Base-by-base conservation (phyloP, 2,113 vertebrate genomes). In the Notarius lentiginosus region DNA sequence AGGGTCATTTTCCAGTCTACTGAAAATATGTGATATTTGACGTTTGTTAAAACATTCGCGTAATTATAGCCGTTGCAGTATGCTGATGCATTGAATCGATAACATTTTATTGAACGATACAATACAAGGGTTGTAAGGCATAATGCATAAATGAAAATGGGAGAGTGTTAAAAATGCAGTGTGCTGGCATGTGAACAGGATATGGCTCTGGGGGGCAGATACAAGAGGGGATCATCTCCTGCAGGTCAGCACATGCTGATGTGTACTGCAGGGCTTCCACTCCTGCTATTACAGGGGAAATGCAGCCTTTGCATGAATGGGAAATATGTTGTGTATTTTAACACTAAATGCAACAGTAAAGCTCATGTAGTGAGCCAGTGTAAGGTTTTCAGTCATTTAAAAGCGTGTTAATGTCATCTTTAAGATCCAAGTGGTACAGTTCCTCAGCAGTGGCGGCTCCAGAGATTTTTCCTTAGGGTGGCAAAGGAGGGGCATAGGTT, bases 31-130 rank as follows among this genome's bases (percentile, higher is more conserved):
- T n/a, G 22, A 75, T 92, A 92, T 89, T 80, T 75, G 60, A 70
- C 73, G 83, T 92, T 92, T 91, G 89, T 94, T 94, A 93, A 93
- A 93, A 87, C 66, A 86, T 73, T 56, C 1, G 65, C 84, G 86
- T 92, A 90, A 92, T 91, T 91, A 89, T 92, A 93, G 93, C 91
- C 87, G 85, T 65, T 68, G 47, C 72, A 79, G 79, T 20, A 6
- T 75, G 76, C 22, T 14, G 41, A 24, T 27, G 8, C 34, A 14
- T n/a, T 6, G 27, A 53, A 41, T 41, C 1, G 2, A 86, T 47
- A 34, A 18, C 4, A n/a, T 79, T 15, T 20, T 56, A 58, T 11
- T 79, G 27, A 34, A 56, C 0, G 15, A 47, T 27, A 56, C 24
- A 79, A 8, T 53, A n/a, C 60, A 34, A 18, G 47, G 61, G 9